Base-by-base conservation (phyloP, 2,888 invertebrate genomes). In the Folsomia manolachei region DNA sequence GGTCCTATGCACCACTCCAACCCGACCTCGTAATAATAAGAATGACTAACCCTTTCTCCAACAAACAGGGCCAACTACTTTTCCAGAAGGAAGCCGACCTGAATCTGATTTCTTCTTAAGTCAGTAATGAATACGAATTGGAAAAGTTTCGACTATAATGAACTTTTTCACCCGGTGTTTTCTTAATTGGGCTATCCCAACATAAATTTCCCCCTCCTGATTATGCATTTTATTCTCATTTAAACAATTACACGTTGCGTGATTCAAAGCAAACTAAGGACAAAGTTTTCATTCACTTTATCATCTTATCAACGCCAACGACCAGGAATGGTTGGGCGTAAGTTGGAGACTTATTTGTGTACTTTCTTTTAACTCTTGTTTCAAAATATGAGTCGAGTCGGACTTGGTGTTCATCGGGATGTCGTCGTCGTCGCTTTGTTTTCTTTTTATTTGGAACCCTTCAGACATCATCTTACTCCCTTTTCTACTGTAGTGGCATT, bases 121-220 rank as follows among this genome's bases (percentile, higher is more conserved):
- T 73, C 63, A 70, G 76, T 79, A 79, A 79, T 79, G 79, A 79
- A 78, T 79, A 79, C 76, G 74, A 79, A 79, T 78, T 70, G 78
- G 78, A 75, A 77, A 79, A 79, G 75, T 79, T 79, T 70, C 73
- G 67, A 53, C 65, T 69, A 74, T 76, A 75, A 78, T 75, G 67
- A 74, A 73, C 63, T 79, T 74, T 75, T 77, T 75, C 69, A 64
- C 61, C 69, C 60, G 68, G 69, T 62, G 62, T 64, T 69, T 63
- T 71, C 52, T 71, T 78, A 78, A 78, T 76, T 78, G 72, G 74
- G 70, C 67, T 70, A 70, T 60, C 26, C 67, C 39, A 56, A 56
- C 21, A 56, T 67, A 67, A 67, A 67, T 67, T 67, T 39, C 56
- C 27, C n/a, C 27, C 24, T 60, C 27, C 67, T 67, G 24, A 24